These are phyloP conservation scores for Fabriciana adippe DNA, from an alignment of 2,888 invertebrate genomes.

Conservation along the genomic window DNA sequence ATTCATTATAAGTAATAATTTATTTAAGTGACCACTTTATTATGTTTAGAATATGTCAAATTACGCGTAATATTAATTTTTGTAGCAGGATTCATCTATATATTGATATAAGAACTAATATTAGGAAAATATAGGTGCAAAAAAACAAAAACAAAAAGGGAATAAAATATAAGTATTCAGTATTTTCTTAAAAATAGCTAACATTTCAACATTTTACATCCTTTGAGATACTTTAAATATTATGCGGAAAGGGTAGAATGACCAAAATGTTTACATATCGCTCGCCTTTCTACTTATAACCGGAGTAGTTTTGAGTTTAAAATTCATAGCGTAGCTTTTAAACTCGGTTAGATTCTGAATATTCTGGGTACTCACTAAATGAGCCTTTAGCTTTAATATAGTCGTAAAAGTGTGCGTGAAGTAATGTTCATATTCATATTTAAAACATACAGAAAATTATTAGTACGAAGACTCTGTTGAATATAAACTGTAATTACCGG, in stretches of 20 bases:
- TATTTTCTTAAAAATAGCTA: not conserved
- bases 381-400: conserved; percentile 55
- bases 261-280: conserved; percentile 60
- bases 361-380: conserved; percentile 61
- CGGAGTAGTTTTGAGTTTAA: conserved; percentile 72
- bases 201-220: conserved; percentile 15
- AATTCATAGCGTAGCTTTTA: conserved; percentile 72
- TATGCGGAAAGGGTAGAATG: conserved; percentile 27
- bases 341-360: conserved; percentile 68
- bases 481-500: too few relatives aligned
- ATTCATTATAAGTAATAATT: not conserved
- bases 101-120: too few relatives aligned
- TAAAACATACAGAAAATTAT: not conserved
- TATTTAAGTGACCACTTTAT: too few relatives aligned
- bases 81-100: too few relatives aligned
- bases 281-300: conserved; percentile 68
- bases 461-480: not conserved
- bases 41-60: too few relatives aligned
- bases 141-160: too few relatives aligned
- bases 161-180: not conserved
- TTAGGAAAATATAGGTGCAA: too few relatives aligned
- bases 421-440: conserved; percentile 16
- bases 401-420: conserved; percentile 33
- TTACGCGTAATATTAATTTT: too few relatives aligned
- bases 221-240: conserved; percentile 29